Conservation (phyloP, 2,113 vertebrate species). For the Lates calcarifer region DNA sequence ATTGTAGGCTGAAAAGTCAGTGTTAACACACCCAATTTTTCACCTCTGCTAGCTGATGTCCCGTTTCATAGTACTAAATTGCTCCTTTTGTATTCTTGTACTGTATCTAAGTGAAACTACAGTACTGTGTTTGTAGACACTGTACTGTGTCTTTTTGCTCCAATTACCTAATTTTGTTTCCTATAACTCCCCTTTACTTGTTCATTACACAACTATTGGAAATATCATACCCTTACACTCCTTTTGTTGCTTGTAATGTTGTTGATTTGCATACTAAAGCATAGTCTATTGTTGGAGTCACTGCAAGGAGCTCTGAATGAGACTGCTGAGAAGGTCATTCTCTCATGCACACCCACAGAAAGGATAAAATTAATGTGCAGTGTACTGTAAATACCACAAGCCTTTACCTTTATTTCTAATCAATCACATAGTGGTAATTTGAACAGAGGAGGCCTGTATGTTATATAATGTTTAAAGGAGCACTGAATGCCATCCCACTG, state of each 20-base stretch:
- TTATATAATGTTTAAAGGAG: conserved; percentile 1
- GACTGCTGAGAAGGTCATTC: conserved; percentile 35
- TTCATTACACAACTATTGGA: not conserved
- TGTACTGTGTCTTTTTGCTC: not conserved
- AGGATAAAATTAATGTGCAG: conserved; percentile 30
- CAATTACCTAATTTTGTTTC: not conserved
- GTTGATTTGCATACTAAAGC: not conserved
- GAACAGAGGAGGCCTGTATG: not conserved
- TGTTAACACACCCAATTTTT: not conserved
- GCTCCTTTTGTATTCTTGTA: not conserved
- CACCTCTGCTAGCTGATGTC: conserved; percentile 13
- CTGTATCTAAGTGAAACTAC: not conserved
- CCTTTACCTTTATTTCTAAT: conserved; percentile 12
- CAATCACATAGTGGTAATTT: conserved; percentile 29
- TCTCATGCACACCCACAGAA: conserved; percentile 4
- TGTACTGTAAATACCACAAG: conserved; percentile 8
- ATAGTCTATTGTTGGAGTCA: not conserved
- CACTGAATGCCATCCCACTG: not conserved
- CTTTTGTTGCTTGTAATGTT: not conserved
- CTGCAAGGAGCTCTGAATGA: conserved; percentile 9
- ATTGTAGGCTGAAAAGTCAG: conserved; percentile 31
- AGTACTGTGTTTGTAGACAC: not conserved
- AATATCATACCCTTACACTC: not conserved
- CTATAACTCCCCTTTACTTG: not conserved
- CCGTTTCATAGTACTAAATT: not conserved